phyloP scores from a whole-genome alignment of 2,113 vertebrate genomes.

The Varanus salvator region DNA sequence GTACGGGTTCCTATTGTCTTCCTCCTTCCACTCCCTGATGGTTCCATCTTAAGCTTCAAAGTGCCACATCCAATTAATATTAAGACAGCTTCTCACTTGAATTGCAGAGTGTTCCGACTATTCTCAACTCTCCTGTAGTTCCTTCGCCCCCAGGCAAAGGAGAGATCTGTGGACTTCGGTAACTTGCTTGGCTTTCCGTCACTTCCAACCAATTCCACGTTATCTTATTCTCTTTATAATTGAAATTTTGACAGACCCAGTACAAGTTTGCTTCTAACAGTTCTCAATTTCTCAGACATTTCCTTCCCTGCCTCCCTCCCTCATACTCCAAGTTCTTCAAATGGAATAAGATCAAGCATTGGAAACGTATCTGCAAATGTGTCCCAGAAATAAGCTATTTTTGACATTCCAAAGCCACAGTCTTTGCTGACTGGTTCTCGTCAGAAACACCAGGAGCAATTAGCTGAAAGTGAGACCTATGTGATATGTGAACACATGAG shows the following conservation, averaged over 20 bases:
- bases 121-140: slow-evolving; percentile 36
- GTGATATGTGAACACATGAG: neutral
- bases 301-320: neutral
- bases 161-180: slow-evolving; percentile 31
- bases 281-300: neutral
- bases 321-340: slow-evolving; percentile 25
- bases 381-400: slow-evolving; percentile 28
- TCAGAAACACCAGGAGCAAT: slow-evolving; percentile 64
- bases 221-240: slow-evolving; percentile 35
- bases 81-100: slow-evolving; percentile 8
- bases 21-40: neutral
- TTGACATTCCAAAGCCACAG: slow-evolving; percentile 43
- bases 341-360: slow-evolving; percentile 45
- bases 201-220: slow-evolving; percentile 48
- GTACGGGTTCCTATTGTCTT: slow-evolving; percentile 15
- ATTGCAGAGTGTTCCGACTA: slow-evolving; percentile 22
- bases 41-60: neutral
- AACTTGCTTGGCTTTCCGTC: slow-evolving; percentile 50
- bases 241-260: slow-evolving; percentile 40
- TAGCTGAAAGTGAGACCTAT: slow-evolving; percentile 27
- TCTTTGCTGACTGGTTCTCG: slow-evolving; percentile 56
- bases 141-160: slow-evolving; percentile 53
- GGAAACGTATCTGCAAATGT: slow-evolving; percentile 12
- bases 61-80: neutral
- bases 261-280: slow-evolving; percentile 44